A percentile compares a stretch with the other conserved stretches of the same genome.
phyloP scores from a whole-genome alignment of 2,113 vertebrate species.

The Aepyceros melampus region DNA sequence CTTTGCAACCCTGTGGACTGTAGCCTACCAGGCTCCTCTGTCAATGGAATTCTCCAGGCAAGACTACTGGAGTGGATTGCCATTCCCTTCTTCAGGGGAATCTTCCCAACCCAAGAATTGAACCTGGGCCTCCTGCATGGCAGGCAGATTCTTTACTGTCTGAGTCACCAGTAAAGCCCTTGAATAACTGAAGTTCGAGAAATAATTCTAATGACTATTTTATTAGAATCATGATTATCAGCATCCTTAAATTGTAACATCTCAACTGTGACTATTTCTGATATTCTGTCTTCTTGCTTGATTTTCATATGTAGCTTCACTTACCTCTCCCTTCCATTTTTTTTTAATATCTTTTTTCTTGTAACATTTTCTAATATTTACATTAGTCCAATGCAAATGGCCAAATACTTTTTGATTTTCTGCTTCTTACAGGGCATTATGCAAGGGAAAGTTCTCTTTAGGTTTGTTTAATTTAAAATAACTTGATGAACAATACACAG shows the following conservation, averaged over 20 bases:
- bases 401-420: background rate
- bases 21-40: background rate
- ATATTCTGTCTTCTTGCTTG: background rate
- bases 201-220: background rate
- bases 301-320: background rate
- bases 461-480: background rate
- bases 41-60: background rate
- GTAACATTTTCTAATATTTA: background rate
- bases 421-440: background rate
- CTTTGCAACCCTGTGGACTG: background rate
- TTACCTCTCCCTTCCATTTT: background rate
- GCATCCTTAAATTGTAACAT: background rate
- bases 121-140: background rate
- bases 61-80: background rate
- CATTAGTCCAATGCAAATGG: background rate
- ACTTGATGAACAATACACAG: background rate
- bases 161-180: background rate
- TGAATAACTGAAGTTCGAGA: background rate
- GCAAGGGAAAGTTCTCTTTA: background rate
- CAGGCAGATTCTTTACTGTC: background rate
- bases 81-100: background rate
- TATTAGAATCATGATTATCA: background rate
- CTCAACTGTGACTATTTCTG: background rate
- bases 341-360: background rate
- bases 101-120: background rate